A percentile compares a stretch with the other conserved stretches of the same genome.
Evolutionary conservation across 2,113 vertebrate species (phyloP).

Genomic region (Amphiprion ocellaris): DNA sequence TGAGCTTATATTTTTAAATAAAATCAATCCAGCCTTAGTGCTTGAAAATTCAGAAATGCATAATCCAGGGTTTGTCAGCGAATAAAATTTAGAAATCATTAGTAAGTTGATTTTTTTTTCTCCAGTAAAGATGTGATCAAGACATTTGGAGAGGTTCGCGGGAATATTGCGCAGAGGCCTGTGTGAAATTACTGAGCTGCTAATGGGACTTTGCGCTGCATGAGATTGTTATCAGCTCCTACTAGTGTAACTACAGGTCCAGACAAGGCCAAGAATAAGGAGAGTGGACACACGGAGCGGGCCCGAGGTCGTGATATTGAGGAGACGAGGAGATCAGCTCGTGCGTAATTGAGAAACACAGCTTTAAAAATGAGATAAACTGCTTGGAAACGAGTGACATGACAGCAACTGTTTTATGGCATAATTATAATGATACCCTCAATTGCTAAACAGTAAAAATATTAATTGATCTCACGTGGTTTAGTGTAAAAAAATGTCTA

Average conservation of each 20-base stretch:
- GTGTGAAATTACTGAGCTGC: conserved; percentile 38
- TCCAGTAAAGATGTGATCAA: neutral
- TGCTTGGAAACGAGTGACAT: neutral
- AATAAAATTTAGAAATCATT: neutral
- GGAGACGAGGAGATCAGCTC: too few relatives aligned
- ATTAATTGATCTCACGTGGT: neutral
- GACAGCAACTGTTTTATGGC: neutral
- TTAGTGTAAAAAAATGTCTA: neutral
- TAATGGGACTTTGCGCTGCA: conserved; percentile 42
- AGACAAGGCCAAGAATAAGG: neutral
- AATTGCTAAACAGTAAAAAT: neutral
- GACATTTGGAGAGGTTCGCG: conserved; percentile 14
- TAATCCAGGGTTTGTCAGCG: neutral
- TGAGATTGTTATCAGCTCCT: conserved; percentile 30
- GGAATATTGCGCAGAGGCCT: conserved; percentile 19
- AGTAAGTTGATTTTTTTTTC: neutral
- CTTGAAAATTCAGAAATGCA: neutral
- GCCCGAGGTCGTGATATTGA: too few relatives aligned
- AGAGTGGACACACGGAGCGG: neutral
- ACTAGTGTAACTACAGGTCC: neutral
- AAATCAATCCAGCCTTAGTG: neutral
- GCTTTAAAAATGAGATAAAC: neutral
- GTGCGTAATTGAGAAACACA: neutral
- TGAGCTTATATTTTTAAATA: neutral
- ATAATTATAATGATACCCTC: neutral